phyloP scores from a whole-genome alignment of 2,113 vertebrate species.

The Syrrhaptes paradoxus region DNA sequence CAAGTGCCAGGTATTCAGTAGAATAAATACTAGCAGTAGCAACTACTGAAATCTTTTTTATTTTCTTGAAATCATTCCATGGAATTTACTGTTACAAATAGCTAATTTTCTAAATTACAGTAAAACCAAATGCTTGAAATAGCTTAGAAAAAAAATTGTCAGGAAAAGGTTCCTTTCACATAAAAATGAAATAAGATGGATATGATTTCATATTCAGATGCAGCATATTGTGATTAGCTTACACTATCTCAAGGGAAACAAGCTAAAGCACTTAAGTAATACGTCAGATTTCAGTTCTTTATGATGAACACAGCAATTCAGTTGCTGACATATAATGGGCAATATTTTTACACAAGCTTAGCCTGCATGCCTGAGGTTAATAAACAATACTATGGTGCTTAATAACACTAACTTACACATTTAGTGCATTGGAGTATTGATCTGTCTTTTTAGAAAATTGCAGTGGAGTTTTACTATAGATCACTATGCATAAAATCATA shows the following conservation, averaged over 20 bases:
- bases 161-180: neutral
- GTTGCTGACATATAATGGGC: neutral
- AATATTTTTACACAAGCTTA: neutral
- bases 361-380: neutral
- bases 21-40: neutral
- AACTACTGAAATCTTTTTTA: neutral
- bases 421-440: neutral
- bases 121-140: neutral
- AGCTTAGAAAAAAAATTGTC: neutral
- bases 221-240: neutral
- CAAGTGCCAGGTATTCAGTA: neutral
- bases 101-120: neutral
- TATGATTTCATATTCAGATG: neutral
- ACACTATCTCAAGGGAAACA: neutral
- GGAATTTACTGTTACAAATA: neutral
- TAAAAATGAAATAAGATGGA: constrained; percentile 5
- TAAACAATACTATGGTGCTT: neutral
- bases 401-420: neutral
- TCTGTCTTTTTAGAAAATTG: neutral
- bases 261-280: neutral
- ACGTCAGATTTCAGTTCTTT: neutral
- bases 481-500: neutral
- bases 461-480: neutral
- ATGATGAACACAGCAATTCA: neutral
- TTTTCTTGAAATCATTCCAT: neutral